Evolutionary conservation across 2,888 invertebrate genomes (phyloP).

Genomic region (Bruchidius siliquastri): DNA sequence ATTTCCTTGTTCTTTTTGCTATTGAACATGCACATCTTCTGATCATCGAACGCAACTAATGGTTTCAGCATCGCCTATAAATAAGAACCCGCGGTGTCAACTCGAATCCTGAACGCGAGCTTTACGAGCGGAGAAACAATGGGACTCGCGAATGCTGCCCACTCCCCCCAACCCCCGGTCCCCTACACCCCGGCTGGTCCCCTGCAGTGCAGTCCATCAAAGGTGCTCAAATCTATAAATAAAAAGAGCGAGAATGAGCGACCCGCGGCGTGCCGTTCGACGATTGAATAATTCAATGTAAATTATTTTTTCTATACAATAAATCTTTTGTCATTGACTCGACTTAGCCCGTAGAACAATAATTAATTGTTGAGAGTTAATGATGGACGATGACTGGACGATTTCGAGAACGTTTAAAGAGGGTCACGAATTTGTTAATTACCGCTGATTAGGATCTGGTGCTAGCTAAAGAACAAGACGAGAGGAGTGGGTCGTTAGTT

Average conservation of each 20-base stretch:
- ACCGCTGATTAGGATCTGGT: constrained; percentile 42
- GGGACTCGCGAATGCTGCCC: constrained; percentile 1
- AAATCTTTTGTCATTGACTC: constrained; percentile 46
- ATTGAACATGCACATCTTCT: neutral
- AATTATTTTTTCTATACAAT: constrained; percentile 46
- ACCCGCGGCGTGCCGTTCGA: constrained; percentile 32
- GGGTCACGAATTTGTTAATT: constrained; percentile 49
- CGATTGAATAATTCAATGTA: constrained; percentile 45
- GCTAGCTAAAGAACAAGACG: neutral
- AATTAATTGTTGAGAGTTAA: constrained; percentile 47
- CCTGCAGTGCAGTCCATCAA: constrained; percentile 23
- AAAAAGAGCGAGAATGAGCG: constrained; percentile 32
- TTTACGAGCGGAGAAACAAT: neutral
- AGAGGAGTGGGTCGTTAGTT: neutral
- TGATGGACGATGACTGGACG: constrained; percentile 47
- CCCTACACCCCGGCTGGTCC: constrained; percentile 8
- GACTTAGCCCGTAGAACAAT: constrained; percentile 40
- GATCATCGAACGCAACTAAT: neutral
- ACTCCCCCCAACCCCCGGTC: constrained; percentile 9
- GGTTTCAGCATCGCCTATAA: neutral
- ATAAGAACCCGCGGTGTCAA: neutral
- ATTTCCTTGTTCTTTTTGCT: neutral
- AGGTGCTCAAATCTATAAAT: constrained; percentile 31
- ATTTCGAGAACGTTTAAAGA: constrained; percentile 42
- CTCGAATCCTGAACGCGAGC: neutral